These are phyloP conservation scores for Avahi laniger DNA, from an alignment of 2,797 vertebrate species.

Conservation along the genomic window DNA sequence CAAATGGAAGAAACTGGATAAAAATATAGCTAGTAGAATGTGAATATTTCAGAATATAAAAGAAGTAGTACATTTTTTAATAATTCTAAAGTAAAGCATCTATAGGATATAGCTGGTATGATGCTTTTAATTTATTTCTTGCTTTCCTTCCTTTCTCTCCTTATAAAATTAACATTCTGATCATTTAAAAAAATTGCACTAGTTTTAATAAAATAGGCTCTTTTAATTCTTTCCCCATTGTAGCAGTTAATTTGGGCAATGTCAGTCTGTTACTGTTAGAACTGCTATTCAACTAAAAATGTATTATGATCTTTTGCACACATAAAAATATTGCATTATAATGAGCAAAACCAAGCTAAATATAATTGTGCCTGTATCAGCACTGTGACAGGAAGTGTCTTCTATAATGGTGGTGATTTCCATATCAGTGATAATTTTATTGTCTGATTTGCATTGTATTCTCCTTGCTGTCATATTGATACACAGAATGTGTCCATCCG, in stretches of 20 bases:
- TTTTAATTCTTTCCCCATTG: slow-evolving; percentile 18
- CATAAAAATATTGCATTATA: slow-evolving; percentile 36
- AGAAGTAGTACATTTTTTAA: background rate
- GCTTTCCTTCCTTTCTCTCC: background rate
- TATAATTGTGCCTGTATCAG: background rate
- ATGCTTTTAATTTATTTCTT: slow-evolving; percentile 28
- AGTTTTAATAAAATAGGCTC: slow-evolving; percentile 43
- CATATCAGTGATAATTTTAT: slow-evolving; percentile 23
- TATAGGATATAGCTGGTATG: background rate
- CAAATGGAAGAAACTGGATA: background rate
- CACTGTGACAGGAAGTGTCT: background rate
- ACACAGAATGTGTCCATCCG: background rate
- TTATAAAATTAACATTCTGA: slow-evolving; percentile 32
- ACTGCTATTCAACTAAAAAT: slow-evolving; percentile 48
- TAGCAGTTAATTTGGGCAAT: slow-evolving; percentile 42
- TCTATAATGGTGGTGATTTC: background rate
- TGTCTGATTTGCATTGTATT: slow-evolving; percentile 36
- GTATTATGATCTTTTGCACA: slow-evolving; percentile 33
- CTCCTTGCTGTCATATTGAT: background rate
- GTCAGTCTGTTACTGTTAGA: slow-evolving; percentile 36
- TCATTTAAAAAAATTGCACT: slow-evolving; percentile 9
- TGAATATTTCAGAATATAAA: background rate
- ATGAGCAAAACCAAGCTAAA: slow-evolving; percentile 30
- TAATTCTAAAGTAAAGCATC: background rate
- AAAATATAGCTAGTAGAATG: background rate